phyloP scores from a whole-genome alignment of 2,888 invertebrate species.

The Harmothoe impar region DNA sequence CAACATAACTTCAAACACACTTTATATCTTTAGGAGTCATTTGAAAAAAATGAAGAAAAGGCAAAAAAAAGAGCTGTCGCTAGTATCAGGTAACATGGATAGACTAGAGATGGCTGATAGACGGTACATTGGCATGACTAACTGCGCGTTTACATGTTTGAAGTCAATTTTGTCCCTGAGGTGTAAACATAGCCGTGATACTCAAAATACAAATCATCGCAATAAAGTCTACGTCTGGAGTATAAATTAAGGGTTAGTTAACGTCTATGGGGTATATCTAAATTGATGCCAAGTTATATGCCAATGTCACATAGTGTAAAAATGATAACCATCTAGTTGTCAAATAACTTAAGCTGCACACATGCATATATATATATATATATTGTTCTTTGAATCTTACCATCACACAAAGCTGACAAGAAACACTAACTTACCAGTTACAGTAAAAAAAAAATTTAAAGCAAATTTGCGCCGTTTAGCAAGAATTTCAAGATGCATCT shows the following conservation, averaged over 20 bases:
- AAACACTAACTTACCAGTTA: conserved; percentile 61
- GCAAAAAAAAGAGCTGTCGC: conserved; percentile 1
- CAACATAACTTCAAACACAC: conserved; percentile 52
- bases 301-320: conserved; percentile 61
- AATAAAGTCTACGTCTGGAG: conserved; percentile 40
- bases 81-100: conserved; percentile 51
- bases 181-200: conserved; percentile 59
- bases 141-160: conserved; percentile 52
- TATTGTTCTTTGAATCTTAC: conserved; percentile 48
- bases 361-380: conserved; percentile 52
- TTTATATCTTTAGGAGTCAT: background rate
- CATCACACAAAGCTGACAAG: conserved; percentile 63
- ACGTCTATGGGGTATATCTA: conserved; percentile 58
- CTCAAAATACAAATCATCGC: conserved; percentile 51
- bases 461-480: conserved; percentile 61
- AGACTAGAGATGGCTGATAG: conserved; percentile 36
- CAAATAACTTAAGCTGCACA: conserved; percentile 60
- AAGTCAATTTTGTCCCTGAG: conserved; percentile 46
- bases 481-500: conserved; percentile 62
- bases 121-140: conserved; percentile 36
- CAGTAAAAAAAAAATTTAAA: conserved; percentile 55
- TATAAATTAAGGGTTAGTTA: conserved; percentile 60
- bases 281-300: conserved; percentile 55
- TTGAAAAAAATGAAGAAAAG: background rate
- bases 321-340: conserved; percentile 59